These are phyloP conservation scores for Lepus europaeus DNA, from an alignment of 2,113 vertebrate genomes.

Conservation along the genomic window DNA sequence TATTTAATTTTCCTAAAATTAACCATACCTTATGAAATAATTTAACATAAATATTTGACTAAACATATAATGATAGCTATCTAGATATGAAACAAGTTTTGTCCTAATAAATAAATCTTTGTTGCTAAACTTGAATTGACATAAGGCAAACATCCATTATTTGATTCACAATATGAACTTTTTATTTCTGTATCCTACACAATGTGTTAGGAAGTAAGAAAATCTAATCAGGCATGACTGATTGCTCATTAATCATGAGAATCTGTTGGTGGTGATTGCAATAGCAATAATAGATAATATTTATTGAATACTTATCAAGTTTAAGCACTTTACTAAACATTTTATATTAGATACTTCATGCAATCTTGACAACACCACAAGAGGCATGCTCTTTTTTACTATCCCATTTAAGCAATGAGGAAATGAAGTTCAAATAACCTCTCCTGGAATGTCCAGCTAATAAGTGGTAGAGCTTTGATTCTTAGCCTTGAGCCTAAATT, in stretches of 20 bases:
- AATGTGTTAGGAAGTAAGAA: conserved; percentile 33
- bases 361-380: neutral
- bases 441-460: conserved; percentile 50
- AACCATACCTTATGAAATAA: neutral
- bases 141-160: neutral
- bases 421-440: conserved; percentile 63
- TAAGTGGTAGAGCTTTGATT: conserved; percentile 29
- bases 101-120: conserved; percentile 7
- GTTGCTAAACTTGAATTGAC: conserved; percentile 16
- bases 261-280: neutral
- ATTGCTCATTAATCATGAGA: neutral
- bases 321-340: conserved; percentile 41
- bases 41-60: conserved; percentile 46
- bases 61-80: conserved; percentile 1
- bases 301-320: neutral
- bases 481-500: conserved; percentile 47
- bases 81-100: neutral
- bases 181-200: neutral
- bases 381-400: conserved; percentile 19
- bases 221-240: neutral
- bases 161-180: conserved; percentile 42
- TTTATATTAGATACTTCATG: conserved; percentile 38
- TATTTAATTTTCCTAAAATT: conserved; percentile 29
- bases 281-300: neutral
- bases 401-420: conserved; percentile 25